A percentile compares a stretch with the other conserved stretches of the same genome.
phyloP scores from a whole-genome alignment of 2,113 vertebrate species.

The Heterochromis multidens region DNA sequence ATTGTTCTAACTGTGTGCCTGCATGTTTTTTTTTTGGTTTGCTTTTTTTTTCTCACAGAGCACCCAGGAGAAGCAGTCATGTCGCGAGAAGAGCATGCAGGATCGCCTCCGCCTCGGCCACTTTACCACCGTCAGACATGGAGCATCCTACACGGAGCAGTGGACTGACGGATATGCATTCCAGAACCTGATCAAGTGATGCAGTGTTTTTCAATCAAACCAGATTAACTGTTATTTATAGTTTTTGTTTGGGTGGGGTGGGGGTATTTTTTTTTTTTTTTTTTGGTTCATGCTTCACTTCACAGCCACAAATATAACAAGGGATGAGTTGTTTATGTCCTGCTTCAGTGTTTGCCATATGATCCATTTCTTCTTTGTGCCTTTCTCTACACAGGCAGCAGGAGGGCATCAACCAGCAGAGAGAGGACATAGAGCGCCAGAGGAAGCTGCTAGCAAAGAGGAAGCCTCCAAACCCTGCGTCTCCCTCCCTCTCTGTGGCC shows the following conservation, averaged over 20 bases:
- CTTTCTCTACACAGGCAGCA: constrained; percentile 84
- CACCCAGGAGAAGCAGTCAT: constrained; percentile 97
- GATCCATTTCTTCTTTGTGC: not conserved
- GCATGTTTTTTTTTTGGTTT: not conserved
- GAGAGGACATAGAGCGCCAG: constrained; percentile 98
- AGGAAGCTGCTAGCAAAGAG: constrained; percentile 96
- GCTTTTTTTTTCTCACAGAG: constrained; percentile 76
- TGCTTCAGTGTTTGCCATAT: not conserved
- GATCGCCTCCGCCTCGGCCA: constrained; percentile 96
- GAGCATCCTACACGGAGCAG: constrained; percentile 98
- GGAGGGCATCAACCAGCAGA: constrained; percentile 98
- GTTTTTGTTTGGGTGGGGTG: not conserved
- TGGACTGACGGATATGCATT: constrained; percentile 99
- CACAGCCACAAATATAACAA: not conserved
- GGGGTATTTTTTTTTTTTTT: not conserved
- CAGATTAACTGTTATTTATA: not conserved
- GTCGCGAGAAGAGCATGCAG: constrained; percentile 99
- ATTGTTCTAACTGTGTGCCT: not conserved
- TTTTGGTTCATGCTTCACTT: not conserved
- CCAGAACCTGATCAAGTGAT: constrained; percentile 98
- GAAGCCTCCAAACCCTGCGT: constrained; percentile 92
- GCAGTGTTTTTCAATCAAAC: not conserved
- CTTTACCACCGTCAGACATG: constrained; percentile 98
- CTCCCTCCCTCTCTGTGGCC: constrained; percentile 89
- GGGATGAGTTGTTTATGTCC: not conserved